Evolutionary conservation across 1,140 invertebrate species (phyloP), one percentile per base, ranked within the genome.

Genomic region (Macrobrachium rosenbergii): DNA sequence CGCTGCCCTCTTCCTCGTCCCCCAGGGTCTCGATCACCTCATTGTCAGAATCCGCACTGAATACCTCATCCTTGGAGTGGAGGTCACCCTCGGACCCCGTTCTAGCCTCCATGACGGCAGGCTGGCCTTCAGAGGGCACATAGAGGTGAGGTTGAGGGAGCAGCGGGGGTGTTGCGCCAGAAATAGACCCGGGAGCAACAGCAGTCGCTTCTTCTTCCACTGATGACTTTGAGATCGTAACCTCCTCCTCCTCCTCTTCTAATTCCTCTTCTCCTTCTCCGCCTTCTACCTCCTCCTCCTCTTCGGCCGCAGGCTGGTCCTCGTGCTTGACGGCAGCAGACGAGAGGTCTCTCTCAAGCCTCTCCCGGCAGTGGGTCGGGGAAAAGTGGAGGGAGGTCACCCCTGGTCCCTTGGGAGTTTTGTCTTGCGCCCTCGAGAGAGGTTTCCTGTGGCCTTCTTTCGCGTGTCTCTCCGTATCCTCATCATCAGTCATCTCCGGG

Each of bases 1-100:
- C 84, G 59, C 89, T 84, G 11, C 82, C 82, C 60, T 90, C 84
- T 43, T 89, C 52, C 45, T 89, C 64, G 21, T 82, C 87, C 23
- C 52, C 62, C 19, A 88, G 62, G 58, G 82, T 82, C 67, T 89
- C 88, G 23, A 86, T 89, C 78, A 79, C 81, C 16, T 89, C 88
- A 6, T 43, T 58, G n/a, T 89, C 83, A n/a, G 21, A 52, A 43
- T 88, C 87, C 75, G 81, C 73, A 75, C 37, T 43, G 59, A 62
- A 73, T 19, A 81, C 59, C 78, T 82, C 85, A 12, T 23, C 78
- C 21, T 52, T 76, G 16, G 28, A 12, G 23, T 12, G 37, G 28
- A 77, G 73, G 73, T 85, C 83, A 43, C 45, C 78, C 84, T 87
- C 84, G 12, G 75, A 75, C 23, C 81, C 85, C n/a, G 28, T 37